Conservation (phyloP, 1,140 invertebrate genomes). For the Apis florea region DNA sequence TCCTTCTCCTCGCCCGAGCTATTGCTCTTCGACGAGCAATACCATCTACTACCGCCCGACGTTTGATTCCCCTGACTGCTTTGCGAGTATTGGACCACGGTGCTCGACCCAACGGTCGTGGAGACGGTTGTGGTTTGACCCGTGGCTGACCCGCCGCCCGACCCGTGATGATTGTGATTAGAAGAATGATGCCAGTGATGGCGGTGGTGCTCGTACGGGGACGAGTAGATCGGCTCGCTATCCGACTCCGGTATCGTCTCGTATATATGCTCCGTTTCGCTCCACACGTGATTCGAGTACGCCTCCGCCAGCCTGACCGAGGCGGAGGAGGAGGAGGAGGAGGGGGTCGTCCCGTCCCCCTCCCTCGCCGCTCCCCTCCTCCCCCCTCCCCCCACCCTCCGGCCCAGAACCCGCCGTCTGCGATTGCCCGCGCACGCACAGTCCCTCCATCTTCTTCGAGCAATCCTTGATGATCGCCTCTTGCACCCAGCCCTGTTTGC, state of each 20-base stretch:
- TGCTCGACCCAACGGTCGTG: not conserved
- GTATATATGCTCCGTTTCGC: slow-evolving; percentile 85
- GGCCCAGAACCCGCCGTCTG: slow-evolving; percentile 41
- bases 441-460: slow-evolving; percentile 70
- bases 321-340: not conserved
- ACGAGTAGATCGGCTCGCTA: slow-evolving; percentile 85
- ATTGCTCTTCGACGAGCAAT: slow-evolving; percentile 80
- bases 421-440: slow-evolving; percentile 63
- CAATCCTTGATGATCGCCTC: slow-evolving; percentile 74
- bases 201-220: slow-evolving; percentile 82
- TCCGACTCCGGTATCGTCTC: slow-evolving; percentile 86
- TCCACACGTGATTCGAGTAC: slow-evolving; percentile 74
- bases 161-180: slow-evolving; percentile 10
- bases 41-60: slow-evolving; percentile 67
- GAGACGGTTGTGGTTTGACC: not conserved
- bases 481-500: slow-evolving; percentile 68
- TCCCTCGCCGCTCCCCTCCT: not conserved
- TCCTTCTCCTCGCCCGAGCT: slow-evolving; percentile 83
- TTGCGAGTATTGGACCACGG: not conserved
- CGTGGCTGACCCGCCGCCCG: not conserved
- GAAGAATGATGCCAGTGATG: slow-evolving; percentile 59
- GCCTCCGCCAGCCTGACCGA: slow-evolving; percentile 70
- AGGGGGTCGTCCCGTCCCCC: slow-evolving; percentile 13
- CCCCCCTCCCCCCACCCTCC: not conserved
- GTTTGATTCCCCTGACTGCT: slow-evolving; percentile 34